Conservation (phyloP, 2,888 invertebrate genomes). For the Euclidia mi region DNA sequence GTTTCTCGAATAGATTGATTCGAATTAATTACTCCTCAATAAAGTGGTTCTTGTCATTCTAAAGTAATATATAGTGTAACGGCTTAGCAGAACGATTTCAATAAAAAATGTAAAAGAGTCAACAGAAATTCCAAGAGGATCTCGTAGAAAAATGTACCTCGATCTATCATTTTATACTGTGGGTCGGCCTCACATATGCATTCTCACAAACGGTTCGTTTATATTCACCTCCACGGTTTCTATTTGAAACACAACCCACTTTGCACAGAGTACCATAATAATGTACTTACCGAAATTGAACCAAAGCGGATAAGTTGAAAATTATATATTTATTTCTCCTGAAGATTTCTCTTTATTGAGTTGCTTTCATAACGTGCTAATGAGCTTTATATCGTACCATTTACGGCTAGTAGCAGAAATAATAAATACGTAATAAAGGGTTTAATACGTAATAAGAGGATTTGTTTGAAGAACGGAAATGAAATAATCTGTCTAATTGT, state of each 20-base stretch:
- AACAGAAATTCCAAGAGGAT: too few relatives aligned
- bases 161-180: neutral
- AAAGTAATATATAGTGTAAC: too few relatives aligned
- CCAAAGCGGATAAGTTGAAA: conserved; percentile 31
- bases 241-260: conserved; percentile 39
- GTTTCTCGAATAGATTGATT: too few relatives aligned
- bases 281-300: conserved; percentile 49
- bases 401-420: neutral
- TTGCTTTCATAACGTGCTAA: conserved; percentile 2
- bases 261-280: conserved; percentile 41
- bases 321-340: conserved; percentile 21
- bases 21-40: too few relatives aligned
- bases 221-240: conserved; percentile 39
- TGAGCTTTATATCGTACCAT: conserved; percentile 1
- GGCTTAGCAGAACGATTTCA: too few relatives aligned
- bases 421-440: too few relatives aligned
- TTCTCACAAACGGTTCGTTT: conserved; percentile 43
- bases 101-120: too few relatives aligned
- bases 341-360: conserved; percentile 4
- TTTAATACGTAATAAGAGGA: too few relatives aligned
- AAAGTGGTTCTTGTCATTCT: too few relatives aligned
- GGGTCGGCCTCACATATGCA: conserved; percentile 18
- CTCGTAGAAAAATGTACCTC: too few relatives aligned
- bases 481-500: too few relatives aligned
- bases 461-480: too few relatives aligned